phyloP scores from a whole-genome alignment of 2,113 vertebrate genomes.

The Actinemys pallida region DNA sequence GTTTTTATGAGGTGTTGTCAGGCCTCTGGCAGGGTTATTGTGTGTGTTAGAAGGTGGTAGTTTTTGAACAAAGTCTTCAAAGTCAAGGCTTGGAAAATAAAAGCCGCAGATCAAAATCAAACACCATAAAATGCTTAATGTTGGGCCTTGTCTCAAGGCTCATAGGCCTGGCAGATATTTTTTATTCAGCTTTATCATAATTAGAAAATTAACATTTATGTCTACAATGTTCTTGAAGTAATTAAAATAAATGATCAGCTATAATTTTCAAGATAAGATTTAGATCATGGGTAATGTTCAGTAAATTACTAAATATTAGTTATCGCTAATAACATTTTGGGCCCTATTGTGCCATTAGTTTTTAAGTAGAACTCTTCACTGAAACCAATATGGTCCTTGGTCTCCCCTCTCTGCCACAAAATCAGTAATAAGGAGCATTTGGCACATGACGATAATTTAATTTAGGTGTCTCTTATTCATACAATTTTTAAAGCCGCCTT shows the following conservation, averaged over 20 bases:
- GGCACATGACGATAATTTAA: not conserved
- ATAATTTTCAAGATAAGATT: conserved; percentile 24
- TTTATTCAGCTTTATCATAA: conserved; percentile 13
- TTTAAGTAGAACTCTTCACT: not conserved
- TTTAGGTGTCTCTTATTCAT: not conserved
- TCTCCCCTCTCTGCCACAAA: not conserved
- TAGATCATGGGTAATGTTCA: not conserved
- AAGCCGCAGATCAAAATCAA: conserved; percentile 73
- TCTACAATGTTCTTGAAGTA: not conserved
- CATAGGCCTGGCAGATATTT: conserved; percentile 50
- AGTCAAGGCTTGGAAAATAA: conserved; percentile 72
- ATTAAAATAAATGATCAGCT: not conserved
- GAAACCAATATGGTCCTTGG: not conserved
- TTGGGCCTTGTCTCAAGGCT: conserved; percentile 48
- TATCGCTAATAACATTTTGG: not conserved
- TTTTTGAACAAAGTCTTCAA: conserved; percentile 78
- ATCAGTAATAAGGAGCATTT: not conserved
- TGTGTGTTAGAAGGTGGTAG: conserved; percentile 58
- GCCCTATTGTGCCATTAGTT: not conserved
- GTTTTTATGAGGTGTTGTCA: conserved; percentile 67
- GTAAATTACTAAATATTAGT: not conserved
- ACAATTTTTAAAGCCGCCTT: not conserved
- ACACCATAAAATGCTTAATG: conserved; percentile 57
- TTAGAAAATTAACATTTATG: conserved; percentile 31
- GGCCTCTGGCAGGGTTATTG: conserved; percentile 66